These are phyloP conservation scores for Pogoniulus pusillus DNA, from an alignment of 2,797 vertebrate genomes.

Conservation along the genomic window DNA sequence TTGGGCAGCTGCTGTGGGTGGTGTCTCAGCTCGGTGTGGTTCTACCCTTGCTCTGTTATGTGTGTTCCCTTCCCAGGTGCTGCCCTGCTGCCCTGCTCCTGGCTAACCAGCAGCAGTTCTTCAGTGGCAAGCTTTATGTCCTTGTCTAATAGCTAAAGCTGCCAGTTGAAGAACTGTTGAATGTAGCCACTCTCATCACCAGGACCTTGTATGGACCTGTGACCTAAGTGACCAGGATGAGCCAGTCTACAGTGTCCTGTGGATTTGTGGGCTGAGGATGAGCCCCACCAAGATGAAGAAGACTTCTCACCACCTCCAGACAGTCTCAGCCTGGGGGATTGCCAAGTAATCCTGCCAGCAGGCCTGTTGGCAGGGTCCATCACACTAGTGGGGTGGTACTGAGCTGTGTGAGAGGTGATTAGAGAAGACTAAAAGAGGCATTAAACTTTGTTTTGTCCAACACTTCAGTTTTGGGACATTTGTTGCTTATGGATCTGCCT, in stretches of 20 bases:
- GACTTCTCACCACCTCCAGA: not conserved
- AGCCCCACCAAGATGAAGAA: not conserved
- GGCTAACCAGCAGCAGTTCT: conserved; percentile 99
- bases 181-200: conserved; percentile 82
- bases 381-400: not conserved
- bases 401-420: not conserved
- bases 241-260: not conserved
- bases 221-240: accelerated
- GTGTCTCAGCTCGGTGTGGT: accelerated
- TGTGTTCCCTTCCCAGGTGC: conserved; percentile 46
- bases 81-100: conserved; percentile 58
- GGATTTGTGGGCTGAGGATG: not conserved
- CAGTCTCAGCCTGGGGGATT: not conserved
- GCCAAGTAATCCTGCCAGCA: not conserved
- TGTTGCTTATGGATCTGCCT: not conserved
- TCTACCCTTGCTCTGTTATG: not conserved
- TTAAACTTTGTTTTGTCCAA: conserved; percentile 36
- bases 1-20: not conserved
- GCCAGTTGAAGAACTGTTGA: conserved; percentile 99
- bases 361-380: not conserved
- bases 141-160: conserved; percentile 97
- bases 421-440: not conserved
- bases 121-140: conserved; percentile 99
- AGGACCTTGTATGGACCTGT: not conserved
- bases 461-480: not conserved